Evolutionary conservation across 2,797 vertebrate species (phyloP).

Genomic region (Enteromius unitaeniatus): DNA sequence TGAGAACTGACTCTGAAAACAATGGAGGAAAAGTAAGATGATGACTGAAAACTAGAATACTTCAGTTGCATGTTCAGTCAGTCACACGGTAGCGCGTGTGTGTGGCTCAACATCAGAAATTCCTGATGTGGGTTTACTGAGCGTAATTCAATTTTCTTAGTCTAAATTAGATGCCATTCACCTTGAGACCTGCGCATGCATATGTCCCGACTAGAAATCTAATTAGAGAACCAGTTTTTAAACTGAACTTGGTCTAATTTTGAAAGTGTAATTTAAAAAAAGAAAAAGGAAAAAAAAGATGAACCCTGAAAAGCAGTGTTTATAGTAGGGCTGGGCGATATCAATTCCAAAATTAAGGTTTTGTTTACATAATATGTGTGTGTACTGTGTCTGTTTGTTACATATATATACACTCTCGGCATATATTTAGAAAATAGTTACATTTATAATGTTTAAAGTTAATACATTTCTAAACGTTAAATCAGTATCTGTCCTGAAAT

Average conservation of each 20-base stretch:
- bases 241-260: background rate
- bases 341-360: no score
- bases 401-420: no score
- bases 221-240: background rate
- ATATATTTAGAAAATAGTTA: no score
- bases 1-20: conserved; percentile 7
- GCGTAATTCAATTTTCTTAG: background rate
- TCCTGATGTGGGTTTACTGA: background rate
- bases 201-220: background rate
- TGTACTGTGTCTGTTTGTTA: no score
- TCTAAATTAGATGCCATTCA: background rate
- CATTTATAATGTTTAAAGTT: background rate
- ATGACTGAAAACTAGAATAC: background rate
- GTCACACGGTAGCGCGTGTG: background rate
- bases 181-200: background rate
- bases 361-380: no score
- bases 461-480: background rate
- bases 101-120: background rate
- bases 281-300: no score
- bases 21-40: background rate
- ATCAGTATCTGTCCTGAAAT: no score
- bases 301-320: background rate
- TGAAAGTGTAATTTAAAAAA: background rate
- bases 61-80: background rate
- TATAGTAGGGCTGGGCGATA: background rate